Base-by-base conservation (phyloP, 2,888 invertebrate genomes). In the Pantelozetes paolii region DNA sequence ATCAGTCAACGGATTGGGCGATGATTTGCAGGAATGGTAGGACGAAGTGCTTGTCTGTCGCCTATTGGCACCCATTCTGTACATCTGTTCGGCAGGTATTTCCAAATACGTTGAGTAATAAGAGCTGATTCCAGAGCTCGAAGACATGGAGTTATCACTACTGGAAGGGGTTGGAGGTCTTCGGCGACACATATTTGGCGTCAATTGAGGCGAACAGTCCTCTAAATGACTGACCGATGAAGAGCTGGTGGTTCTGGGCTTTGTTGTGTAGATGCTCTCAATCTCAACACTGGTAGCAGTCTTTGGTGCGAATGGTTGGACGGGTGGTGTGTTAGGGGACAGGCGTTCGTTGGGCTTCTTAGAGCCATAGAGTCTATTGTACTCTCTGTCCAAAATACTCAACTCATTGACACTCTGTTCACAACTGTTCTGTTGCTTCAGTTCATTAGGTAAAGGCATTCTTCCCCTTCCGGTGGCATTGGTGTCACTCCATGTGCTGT, bases 381-480 rank as follows among this genome's bases (percentile, higher is more conserved):
- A 77, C 59, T 77, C 77, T 32, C 75, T 73, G 74, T 77, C 77
- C 57, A 77, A 73, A 26, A 77, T 70, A 62, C 57, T 59, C 50
- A 40, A 62, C 40, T 54, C 59, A 32, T 59, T 59, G 23, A 40
- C 20, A 3, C 20, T 6, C 1, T 40, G 20, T 6, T 30, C 13
- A 6, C 9, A 28, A 30, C 30, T 59, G 15, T 15, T 45, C 45
- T 30, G 30, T 20, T 59, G 15, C 23, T 23, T 23, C 32, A 62
- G 6, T 64, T 64, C 64, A 20, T 64, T 36, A 23, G 64, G 64
- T n/a, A 64, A 64, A 11, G 64, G 64, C 64, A 64, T 64, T 23
- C 64, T 15, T 15, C 36, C 18, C 40, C 36, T 64, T n/a, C 64
- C 64, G 2, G 59, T 30, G 2, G 59, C 5, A 18, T 64, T 64